A percentile compares a stretch with the other conserved stretches of the same genome.
Evolutionary conservation across 2,797 vertebrate species (phyloP).

Genomic region (Balearica regulorum): DNA sequence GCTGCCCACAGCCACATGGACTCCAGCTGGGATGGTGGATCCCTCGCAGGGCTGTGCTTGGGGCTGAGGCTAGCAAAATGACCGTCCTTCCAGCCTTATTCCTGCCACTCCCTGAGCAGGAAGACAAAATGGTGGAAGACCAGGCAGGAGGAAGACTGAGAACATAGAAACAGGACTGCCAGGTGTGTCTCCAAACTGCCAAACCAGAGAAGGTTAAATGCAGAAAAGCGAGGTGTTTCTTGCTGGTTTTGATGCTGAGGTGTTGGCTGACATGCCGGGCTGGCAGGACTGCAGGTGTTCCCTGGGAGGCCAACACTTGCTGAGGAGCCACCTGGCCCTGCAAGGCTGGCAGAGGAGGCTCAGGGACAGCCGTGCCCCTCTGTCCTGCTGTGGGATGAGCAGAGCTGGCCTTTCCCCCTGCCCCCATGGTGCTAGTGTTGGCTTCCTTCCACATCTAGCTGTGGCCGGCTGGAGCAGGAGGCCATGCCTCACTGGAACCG

Average conservation of each 20-base stretch:
- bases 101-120: neutral
- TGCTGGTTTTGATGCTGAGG: neutral
- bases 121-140: neutral
- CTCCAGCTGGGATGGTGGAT: neutral
- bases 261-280: neutral
- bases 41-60: neutral
- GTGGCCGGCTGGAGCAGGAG: neutral
- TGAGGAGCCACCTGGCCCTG: neutral
- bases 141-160: neutral
- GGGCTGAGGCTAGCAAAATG: neutral
- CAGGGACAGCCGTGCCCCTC: neutral
- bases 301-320: rapidly evolving
- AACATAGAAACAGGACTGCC: no score
- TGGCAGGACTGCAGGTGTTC: neutral
- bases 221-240: neutral
- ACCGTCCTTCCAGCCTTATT: rapidly evolving
- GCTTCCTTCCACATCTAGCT: neutral
- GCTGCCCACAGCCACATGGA: neutral
- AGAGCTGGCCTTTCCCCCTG: neutral
- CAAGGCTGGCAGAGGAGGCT: neutral
- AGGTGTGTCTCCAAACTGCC: neutral
- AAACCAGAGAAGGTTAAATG: neutral
- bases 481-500: rapidly evolving
- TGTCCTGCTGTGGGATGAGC: neutral
- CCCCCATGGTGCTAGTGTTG: neutral